Conservation (phyloP, 2,797 vertebrate species). For the Orientallactaga sibirica region DNA sequence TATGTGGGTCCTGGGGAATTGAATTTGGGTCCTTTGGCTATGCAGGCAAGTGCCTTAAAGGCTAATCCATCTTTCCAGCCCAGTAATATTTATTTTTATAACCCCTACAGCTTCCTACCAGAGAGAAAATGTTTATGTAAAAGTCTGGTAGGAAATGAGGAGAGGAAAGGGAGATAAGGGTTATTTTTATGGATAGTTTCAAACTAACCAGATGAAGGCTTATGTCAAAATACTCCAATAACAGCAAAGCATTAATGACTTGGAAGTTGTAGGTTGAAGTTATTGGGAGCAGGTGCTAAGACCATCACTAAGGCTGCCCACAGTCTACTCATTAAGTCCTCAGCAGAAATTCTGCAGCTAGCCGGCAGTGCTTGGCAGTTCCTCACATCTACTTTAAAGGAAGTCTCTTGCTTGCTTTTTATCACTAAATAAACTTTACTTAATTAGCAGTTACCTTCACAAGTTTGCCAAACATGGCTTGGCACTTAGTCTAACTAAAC, state of each 20-base stretch:
- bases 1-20: too few relatives aligned
- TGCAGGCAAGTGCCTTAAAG: too few relatives aligned
- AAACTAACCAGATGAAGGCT: conserved; percentile 40
- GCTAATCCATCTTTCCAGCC: too few relatives aligned
- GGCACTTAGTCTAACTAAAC: conserved; percentile 74
- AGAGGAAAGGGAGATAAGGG: neutral
- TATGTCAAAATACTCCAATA: conserved; percentile 5
- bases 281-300: conserved; percentile 7
- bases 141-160: conserved; percentile 26
- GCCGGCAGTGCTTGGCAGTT: conserved; percentile 27
- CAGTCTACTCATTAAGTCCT: conserved; percentile 63
- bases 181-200: conserved; percentile 45
- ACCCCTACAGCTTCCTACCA: neutral
- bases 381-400: conserved; percentile 64
- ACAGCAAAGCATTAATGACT: conserved; percentile 19
- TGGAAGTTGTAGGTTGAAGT: conserved; percentile 40
- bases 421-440: conserved; percentile 71
- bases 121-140: conserved; percentile 38
- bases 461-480: conserved; percentile 72
- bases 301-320: conserved; percentile 39
- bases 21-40: too few relatives aligned
- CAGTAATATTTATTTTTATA: neutral
- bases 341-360: conserved; percentile 31
- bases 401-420: conserved; percentile 57
- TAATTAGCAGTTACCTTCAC: conserved; percentile 71